A percentile compares a stretch with the other conserved stretches of the same genome.
Evolutionary conservation across 2,797 vertebrate species (phyloP).

Genomic region (Cynopterus sphinx): DNA sequence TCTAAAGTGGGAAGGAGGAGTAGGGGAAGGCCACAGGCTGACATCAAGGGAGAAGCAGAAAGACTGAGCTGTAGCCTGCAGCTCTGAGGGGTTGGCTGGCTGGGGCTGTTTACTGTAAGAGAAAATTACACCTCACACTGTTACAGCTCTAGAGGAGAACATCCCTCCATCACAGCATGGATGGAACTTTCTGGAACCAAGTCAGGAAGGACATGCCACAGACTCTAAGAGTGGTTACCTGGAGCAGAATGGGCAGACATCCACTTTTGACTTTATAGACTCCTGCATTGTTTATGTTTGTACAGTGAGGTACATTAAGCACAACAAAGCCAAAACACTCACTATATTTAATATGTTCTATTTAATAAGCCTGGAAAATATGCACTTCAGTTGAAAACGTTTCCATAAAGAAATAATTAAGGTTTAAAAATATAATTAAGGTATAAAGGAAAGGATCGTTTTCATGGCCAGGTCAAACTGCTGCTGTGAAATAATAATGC

Average conservation of each 20-base stretch:
- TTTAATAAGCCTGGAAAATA: slow-evolving; percentile 2
- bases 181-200: neutral
- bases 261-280: neutral
- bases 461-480: neutral
- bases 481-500: neutral
- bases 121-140: fast-evolving
- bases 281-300: neutral
- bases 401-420: slow-evolving; percentile 38
- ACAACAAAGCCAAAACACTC: neutral
- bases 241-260: neutral
- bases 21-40: neutral
- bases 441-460: neutral
- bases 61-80: neutral
- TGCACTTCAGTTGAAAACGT: neutral
- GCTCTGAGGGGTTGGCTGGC: neutral
- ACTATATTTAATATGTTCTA: neutral
- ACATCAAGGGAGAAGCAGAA: neutral
- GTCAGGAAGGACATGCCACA: neutral
- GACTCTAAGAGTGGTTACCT: neutral
- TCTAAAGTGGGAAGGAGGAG: neutral
- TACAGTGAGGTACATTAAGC: neutral
- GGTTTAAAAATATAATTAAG: neutral
- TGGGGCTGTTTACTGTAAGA: neutral
- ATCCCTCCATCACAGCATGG: neutral
- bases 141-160: neutral